Evolutionary conservation across 2,797 vertebrate species (phyloP).

Genomic region (Acanthornis magna): DNA sequence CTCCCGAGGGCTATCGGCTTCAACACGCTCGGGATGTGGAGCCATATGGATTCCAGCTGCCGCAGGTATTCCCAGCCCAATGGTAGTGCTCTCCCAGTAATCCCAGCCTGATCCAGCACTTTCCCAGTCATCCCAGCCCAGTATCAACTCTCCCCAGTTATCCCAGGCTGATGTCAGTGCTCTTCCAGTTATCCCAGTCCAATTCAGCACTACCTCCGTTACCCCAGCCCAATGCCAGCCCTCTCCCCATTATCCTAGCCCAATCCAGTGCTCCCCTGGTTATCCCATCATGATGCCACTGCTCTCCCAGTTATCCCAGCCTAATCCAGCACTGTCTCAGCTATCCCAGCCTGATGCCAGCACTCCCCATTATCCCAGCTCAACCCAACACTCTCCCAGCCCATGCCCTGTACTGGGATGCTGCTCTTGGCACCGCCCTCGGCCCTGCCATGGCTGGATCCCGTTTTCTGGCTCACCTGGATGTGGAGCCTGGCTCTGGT

Average conservation of each 20-base stretch:
- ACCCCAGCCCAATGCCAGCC: no score
- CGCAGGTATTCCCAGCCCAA: not conserved
- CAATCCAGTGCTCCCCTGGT: not conserved
- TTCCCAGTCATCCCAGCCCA: not conserved
- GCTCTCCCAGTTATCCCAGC: not conserved
- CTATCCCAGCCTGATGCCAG: not conserved
- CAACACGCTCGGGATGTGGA: not conserved
- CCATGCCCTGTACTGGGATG: not conserved
- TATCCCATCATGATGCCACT: not conserved
- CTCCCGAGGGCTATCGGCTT: not conserved
- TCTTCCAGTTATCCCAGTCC: not conserved
- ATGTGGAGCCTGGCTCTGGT: not conserved
- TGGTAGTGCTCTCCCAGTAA: no score
- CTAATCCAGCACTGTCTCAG: not conserved
- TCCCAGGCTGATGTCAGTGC: not conserved
- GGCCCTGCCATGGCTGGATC: fast-evolving
- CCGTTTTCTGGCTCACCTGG: not conserved
- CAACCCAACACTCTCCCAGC: not conserved
- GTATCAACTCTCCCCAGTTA: not conserved
- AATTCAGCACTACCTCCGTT: not conserved
- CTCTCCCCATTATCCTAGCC: no score
- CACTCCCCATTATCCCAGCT: not conserved
- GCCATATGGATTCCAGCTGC: not conserved
- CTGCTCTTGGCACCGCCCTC: not conserved
- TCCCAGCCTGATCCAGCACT: not conserved